Evolutionary conservation across 2,888 invertebrate genomes (phyloP), one percentile per base, ranked within the genome.

Genomic region (Laothoe populi): DNA sequence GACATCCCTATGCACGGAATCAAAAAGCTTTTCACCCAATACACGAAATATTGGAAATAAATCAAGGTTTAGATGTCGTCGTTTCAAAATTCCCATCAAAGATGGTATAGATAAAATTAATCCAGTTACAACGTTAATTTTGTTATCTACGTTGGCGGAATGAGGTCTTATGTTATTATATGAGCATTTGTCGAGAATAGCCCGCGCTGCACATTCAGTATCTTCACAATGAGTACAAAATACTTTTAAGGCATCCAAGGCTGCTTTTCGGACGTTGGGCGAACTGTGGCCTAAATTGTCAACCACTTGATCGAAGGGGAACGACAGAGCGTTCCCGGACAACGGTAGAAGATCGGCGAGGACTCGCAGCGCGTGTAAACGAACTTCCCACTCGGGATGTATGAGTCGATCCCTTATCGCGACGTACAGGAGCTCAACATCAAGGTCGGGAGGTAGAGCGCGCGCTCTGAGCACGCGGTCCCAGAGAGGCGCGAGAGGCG

Each of bases 341-440:
- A 96, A 95, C 3, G 97, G 96, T 57, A 97, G 90, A 1, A 97
- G 94, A 84, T 97, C 97, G 31, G 95, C 95, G 42, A 97, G 93
- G 8, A 97, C 96, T 60, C 97, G 88, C 5, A 97, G 88, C 26
- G 97, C 97, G 83, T 97, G 96, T 69, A 97, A 95, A 10, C 97
- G 94, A 40, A 97, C 97, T 86, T 97, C 96, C 95, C 96, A 96
- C 83, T 97, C 97, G 0, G 96, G 96, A 81, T 96, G 96, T 44
- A 94, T 93, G 53, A 97, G 91, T 59, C 97, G 94, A 70, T 96
- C 95, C 49, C 95, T 92, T 76, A 97, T 95, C 73, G 96, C 96
- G 61, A 94, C 87, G 81, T 96, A 96, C 74, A 96, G 94, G 62
- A 94, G 92, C 64, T 92, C 89, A 1, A 95, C 94, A 77, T 96